Evolutionary conservation across 2,113 vertebrate species (phyloP).

Genomic region (Nipponia nippon): DNA sequence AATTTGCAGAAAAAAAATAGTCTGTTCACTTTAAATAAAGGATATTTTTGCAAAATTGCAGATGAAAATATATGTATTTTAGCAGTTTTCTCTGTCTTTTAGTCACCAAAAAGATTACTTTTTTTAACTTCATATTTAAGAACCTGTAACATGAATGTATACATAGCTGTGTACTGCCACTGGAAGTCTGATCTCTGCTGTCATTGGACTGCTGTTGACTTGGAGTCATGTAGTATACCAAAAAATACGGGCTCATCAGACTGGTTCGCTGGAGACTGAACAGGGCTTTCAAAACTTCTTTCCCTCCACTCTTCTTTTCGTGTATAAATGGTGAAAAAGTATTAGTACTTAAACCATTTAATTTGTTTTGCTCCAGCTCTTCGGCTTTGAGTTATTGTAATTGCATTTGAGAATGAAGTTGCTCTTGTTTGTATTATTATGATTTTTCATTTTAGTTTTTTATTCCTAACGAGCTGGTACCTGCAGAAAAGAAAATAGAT

Average conservation of each 20-base stretch:
- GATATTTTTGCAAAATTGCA: neutral
- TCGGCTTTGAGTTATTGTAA: neutral
- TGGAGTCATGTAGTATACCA: neutral
- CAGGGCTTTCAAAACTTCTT: neutral
- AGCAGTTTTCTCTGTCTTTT: neutral
- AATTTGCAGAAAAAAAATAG: neutral
- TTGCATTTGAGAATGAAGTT: neutral
- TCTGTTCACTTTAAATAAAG: neutral
- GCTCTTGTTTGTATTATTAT: neutral
- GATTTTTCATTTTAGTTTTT: neutral
- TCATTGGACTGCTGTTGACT: neutral
- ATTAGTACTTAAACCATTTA: neutral
- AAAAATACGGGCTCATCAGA: neutral
- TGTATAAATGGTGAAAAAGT: neutral
- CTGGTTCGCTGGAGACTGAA: neutral
- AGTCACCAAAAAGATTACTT: neutral
- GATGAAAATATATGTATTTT: neutral
- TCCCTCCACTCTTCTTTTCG: neutral
- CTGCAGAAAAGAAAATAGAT: neutral
- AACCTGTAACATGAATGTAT: neutral
- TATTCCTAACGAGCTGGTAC: neutral
- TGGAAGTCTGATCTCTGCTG: neutral
- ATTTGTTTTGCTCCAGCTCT: conserved; percentile 1
- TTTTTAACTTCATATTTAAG: neutral
- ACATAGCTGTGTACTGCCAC: neutral